Evolutionary conservation across 2,113 vertebrate species (phyloP), one percentile per base, ranked within the genome.

Genomic region (Solea solea): DNA sequence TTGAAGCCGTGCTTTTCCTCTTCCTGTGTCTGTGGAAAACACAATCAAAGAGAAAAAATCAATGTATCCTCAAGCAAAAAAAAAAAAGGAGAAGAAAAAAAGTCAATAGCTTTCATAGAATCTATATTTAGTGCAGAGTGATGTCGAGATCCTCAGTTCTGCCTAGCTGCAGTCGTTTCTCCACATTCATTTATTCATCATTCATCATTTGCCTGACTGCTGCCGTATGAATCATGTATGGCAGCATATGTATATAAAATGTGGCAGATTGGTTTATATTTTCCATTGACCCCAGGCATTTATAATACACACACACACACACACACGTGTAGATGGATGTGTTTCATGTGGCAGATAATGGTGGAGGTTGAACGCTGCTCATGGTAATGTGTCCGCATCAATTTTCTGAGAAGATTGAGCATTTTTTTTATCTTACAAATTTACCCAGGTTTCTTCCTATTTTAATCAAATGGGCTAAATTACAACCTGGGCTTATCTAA

Each of bases 41-140:
- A 88, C 81, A 89, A 83, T 86, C 80, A 88, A 87, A 89, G 62
- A 53, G 63, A 84, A 89, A 89, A 90, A 88, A 88, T 90, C 86
- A 84, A 88, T 89, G 72, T 84, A 74, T 88, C 88, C 91, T 86
- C 70, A 74, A 92, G 90, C 91, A 80, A 83, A 78, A 42, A 73
- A 34, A 3, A 34, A 34, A 34, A 3, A 46, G 44, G 2, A 12
- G 44, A 48, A 14, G 4, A 14, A 44, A 59, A 84, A 84, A 90
- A 89, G 82, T 87, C 89, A 84, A 87, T 86, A 87, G 51, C 75
- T 78, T 87, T 87, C 86, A 87, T 83, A 69, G 46, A 51, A 75
- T 80, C 86, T 89, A 88, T 80, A 81, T 85, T 87, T 89, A 83
- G 85, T 28, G 52, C 8, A 2, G 62, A 49, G 66, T 78, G 77